Base-by-base conservation (phyloP, 2,113 vertebrate species). In the Anguilla rostrata region DNA sequence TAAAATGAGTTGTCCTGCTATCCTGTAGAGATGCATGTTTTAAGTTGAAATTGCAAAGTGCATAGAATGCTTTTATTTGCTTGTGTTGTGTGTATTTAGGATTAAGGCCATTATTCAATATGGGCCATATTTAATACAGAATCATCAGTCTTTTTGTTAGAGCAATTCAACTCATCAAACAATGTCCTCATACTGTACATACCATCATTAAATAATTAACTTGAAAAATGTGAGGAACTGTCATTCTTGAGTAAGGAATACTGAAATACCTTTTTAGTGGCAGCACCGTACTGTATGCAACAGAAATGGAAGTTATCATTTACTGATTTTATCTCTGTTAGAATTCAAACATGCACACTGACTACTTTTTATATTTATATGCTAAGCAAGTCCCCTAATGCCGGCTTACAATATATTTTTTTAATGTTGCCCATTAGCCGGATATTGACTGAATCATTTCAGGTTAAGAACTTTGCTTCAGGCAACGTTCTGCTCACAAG, bases 121-220 rank as follows among this genome's bases (percentile, higher is more conserved):
- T 34, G 11, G 85, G n/a, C 60, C 7, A n/a, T 29, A 71, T 71
- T 78, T 83, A 60, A 87, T 83, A n/a, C 78, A 5, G 22, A 4
- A 34, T 71, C 81, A 78, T 78, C 18, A 46, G 66, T 9, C 20
- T n/a, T 26, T 39, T 39, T 39, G 12, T 75, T 75, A 49, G 46
- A 26, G 86, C 43, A 75, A 75, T 83, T 56, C 78, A 78, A 83
- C n/a, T 18, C 29, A 53, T 39, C 82, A 83, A 78, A 79, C 43
- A 1, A 34, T 78, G 46, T 26, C 20, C 83, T 82, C 78, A 83
- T 5, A 43, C 86, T 46, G 43, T 46, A 53, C 2, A 53, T 26
- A 14, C 2, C 18, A 60, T 60, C 49, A 53, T 83, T 60, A 83
- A 81, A 78, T 83, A 83, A 86, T 83, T 83, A 83, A 40, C 34